Conservation (phyloP, 2,888 invertebrate genomes). For the Elaeidobius kamerunicus region DNA sequence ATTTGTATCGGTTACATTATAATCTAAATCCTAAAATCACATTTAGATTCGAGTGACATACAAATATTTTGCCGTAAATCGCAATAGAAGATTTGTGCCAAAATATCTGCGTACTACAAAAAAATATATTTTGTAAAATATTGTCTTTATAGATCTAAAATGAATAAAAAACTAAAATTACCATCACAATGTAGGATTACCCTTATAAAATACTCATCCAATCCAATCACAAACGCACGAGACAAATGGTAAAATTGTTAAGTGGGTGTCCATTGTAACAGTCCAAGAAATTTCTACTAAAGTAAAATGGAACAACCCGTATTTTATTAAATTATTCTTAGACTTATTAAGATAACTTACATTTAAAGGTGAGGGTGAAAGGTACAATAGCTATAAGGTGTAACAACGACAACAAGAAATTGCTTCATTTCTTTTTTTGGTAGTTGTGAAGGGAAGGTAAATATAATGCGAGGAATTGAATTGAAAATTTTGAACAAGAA, state of each 20-base stretch:
- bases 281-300: too few species aligned
- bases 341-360: slow-evolving; percentile 1
- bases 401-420: slow-evolving; percentile 9
- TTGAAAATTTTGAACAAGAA: too few species aligned
- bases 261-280: too few species aligned
- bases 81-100: background rate
- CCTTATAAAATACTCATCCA: slow-evolving; percentile 8
- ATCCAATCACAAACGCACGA: slow-evolving; percentile 18
- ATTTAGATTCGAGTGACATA: slow-evolving; percentile 4
- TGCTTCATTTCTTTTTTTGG: too few species aligned
- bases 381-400: slow-evolving; percentile 5
- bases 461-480: too few species aligned
- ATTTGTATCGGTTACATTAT: slow-evolving; percentile 18
- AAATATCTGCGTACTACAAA: slow-evolving; percentile 4
- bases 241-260: too few species aligned
- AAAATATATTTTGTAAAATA: slow-evolving; percentile 13
- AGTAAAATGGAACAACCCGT: too few species aligned
- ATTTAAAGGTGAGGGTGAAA: slow-evolving; percentile 5
- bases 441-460: too few species aligned
- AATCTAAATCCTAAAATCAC: slow-evolving; percentile 22
- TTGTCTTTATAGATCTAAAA: slow-evolving; percentile 20
- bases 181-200: slow-evolving; percentile 21
- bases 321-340: too few species aligned
- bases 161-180: slow-evolving; percentile 21
- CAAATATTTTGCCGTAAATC: background rate